phyloP scores from a whole-genome alignment of 2,888 invertebrate species.

The Limnephilus marmoratus region DNA sequence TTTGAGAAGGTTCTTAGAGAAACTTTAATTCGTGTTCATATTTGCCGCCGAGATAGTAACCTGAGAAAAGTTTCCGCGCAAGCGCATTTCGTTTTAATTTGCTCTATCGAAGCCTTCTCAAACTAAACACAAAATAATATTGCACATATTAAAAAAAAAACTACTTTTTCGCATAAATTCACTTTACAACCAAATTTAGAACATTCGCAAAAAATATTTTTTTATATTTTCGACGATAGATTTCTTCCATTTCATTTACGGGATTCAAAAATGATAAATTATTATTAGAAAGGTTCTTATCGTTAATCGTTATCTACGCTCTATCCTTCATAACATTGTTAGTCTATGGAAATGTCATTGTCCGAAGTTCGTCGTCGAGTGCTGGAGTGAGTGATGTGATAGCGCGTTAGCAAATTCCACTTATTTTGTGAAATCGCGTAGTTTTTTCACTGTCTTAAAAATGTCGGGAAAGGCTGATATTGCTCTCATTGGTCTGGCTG shows the following conservation, averaged over 20 bases:
- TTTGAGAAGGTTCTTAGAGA: not conserved
- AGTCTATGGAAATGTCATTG: not conserved
- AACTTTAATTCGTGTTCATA: not conserved
- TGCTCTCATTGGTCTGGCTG: constrained; percentile 98
- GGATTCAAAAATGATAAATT: not conserved
- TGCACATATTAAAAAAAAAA: not conserved
- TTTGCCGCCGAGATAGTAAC: not conserved
- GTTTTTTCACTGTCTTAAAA: constrained; percentile 10
- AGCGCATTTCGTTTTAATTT: not conserved
- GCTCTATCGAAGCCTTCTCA: not conserved
- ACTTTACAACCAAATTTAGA: not conserved
- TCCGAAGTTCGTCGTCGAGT: constrained; percentile 27
- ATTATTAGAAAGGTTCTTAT: not conserved
- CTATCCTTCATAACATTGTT: not conserved
- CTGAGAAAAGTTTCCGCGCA: not conserved
- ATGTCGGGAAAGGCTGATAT: constrained; percentile 86
- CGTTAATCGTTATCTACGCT: not conserved
- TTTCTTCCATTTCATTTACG: not conserved
- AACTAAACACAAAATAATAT: not conserved
- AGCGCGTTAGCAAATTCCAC: constrained; percentile 4
- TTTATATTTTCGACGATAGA: too few relatives aligned
- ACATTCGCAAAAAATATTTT: not conserved
- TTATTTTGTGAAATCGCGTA: not conserved
- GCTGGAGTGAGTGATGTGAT: not conserved
- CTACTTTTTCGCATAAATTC: not conserved